Conservation (phyloP, 1,140 invertebrate genomes). For the Drosophila triauraria region DNA sequence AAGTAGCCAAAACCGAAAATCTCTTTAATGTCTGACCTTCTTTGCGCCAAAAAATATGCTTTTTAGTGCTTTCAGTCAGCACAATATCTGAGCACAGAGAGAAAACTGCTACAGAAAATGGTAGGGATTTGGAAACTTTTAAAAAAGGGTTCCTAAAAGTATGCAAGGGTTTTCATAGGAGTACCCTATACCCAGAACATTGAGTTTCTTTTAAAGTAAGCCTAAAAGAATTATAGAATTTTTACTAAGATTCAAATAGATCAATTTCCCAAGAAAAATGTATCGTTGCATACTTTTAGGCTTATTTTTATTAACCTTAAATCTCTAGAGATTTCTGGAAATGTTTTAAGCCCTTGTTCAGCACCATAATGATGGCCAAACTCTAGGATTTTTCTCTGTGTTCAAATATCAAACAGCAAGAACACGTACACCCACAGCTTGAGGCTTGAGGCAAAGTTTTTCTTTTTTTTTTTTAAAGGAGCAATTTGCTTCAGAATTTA, state of each 20-base stretch:
- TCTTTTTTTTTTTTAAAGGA: constrained; percentile 66
- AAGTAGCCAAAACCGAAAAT: constrained; percentile 42
- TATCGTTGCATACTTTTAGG: background rate
- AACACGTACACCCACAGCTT: constrained; percentile 21
- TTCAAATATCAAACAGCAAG: background rate
- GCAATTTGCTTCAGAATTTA: constrained; percentile 76
- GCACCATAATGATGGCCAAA: background rate
- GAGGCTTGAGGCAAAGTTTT: constrained; percentile 47
- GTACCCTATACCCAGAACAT: no score
- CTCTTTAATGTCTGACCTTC: constrained; percentile 49
- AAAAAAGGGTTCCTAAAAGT: background rate
- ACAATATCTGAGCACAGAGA: constrained; percentile 5
- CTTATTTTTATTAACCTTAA: background rate
- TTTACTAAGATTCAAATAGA: no score
- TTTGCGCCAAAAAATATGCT: constrained; percentile 39
- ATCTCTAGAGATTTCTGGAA: background rate
- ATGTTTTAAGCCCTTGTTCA: background rate
- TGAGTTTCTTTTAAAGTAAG: no score
- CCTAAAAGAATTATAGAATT: no score
- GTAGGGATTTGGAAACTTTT: no score
- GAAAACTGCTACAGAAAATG: background rate
- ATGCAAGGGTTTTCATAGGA: no score
- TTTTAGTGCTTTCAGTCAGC: constrained; percentile 24
- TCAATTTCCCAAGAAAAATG: background rate
- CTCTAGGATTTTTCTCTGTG: background rate